Conservation (phyloP, 2,797 vertebrate species). For the Coranthus polyacanthus region DNA sequence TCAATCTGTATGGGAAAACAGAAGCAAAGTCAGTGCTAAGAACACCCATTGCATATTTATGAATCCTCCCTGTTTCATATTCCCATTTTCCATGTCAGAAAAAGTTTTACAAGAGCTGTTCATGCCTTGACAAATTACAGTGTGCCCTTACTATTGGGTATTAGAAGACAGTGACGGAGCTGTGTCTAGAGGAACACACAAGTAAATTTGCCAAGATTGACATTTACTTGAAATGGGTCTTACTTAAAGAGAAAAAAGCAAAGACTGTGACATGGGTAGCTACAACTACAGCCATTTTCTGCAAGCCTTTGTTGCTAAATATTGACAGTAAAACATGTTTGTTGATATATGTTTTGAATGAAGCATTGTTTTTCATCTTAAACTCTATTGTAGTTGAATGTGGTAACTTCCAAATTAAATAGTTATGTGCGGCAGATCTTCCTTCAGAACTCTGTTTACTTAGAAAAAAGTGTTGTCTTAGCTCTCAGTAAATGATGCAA, state of each 20-base stretch:
- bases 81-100: constrained; percentile 71
- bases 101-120: constrained; percentile 72
- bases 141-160: constrained; percentile 48
- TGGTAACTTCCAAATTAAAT: constrained; percentile 32
- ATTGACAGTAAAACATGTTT: constrained; percentile 12
- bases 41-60: constrained; percentile 77
- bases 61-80: constrained; percentile 67
- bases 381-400: constrained; percentile 7
- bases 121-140: constrained; percentile 75
- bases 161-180: constrained; percentile 47
- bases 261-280: constrained; percentile 7
- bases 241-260: constrained; percentile 15
- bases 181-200: constrained; percentile 14
- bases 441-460: constrained; percentile 26
- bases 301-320: constrained; percentile 13
- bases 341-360: constrained; percentile 26
- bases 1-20: constrained; percentile 49
- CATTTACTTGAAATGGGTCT: constrained; percentile 42
- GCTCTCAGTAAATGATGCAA: constrained; percentile 37
- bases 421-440: constrained; percentile 7
- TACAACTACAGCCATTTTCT: neutral
- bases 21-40: constrained; percentile 29
- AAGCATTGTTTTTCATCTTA: constrained; percentile 21
- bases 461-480: constrained; percentile 19
- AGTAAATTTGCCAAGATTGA: constrained; percentile 51